Percentiles rank a stretch among this genome's conserved stretches.
Evolutionary conservation across 2,888 invertebrate genomes (phyloP).

Genomic region (Petrolisthes manimaculis): DNA sequence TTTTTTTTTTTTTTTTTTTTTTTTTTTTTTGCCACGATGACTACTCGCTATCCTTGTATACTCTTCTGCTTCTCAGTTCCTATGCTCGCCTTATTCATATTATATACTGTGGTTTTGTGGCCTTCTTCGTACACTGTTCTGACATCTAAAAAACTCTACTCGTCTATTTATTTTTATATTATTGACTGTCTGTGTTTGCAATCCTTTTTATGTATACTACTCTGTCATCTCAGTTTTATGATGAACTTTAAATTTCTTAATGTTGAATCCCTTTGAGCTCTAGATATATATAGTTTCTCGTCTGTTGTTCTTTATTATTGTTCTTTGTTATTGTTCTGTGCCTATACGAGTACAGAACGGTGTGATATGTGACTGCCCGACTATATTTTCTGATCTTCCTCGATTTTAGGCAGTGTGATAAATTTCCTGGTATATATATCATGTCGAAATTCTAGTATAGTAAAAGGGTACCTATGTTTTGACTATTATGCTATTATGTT

Average conservation of each 20-base stretch:
- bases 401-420: too few species aligned
- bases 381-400: too few species aligned
- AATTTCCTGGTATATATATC: too few species aligned
- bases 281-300: too few species aligned
- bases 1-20: background rate
- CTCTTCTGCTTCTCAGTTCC: background rate
- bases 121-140: background rate
- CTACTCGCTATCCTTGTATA: background rate
- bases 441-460: too few species aligned
- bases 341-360: too few species aligned
- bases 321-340: too few species aligned
- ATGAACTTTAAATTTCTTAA: background rate
- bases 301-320: too few species aligned
- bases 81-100: background rate
- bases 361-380: too few species aligned
- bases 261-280: background rate
- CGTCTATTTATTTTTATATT: background rate
- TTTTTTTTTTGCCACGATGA: background rate
- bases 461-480: too few species aligned
- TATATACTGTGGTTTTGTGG: background rate
- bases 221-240: background rate
- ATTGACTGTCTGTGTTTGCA: background rate
- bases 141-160: background rate
- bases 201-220: background rate
- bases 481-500: too few species aligned